Evolutionary conservation across 2,797 vertebrate genomes (phyloP).

Genomic region (Myotis planiceps): DNA sequence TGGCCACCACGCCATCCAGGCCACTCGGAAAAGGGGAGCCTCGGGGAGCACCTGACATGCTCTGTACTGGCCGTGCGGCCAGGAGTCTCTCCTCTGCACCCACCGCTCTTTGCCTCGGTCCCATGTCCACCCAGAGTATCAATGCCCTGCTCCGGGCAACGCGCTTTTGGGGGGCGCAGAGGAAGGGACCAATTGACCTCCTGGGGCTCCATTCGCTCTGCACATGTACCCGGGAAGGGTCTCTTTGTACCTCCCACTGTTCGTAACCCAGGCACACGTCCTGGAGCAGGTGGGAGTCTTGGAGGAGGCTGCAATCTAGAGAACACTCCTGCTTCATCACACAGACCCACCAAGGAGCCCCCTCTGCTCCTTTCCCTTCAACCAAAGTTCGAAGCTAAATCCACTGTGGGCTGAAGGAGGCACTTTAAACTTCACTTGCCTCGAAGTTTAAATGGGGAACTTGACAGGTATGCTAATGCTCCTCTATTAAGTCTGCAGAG

Average conservation of each 20-base stretch:
- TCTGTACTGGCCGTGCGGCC: accelerated
- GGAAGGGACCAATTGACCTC: background rate
- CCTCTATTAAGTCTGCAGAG: constrained; percentile 65
- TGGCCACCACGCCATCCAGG: background rate
- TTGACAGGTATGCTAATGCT: constrained; percentile 67
- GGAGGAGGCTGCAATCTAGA: background rate
- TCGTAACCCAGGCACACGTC: background rate
- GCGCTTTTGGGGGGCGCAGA: background rate
- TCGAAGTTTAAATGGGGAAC: constrained; percentile 68
- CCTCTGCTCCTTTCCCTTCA: background rate
- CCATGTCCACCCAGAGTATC: too few species aligned
- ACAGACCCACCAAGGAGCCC: background rate
- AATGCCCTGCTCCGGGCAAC: background rate
- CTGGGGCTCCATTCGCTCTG: background rate
- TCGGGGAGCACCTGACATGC: background rate
- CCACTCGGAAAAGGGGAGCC: background rate
- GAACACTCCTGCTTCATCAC: constrained; percentile 2
- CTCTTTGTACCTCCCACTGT: background rate
- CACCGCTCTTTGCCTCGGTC: background rate
- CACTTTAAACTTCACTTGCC: constrained; percentile 40
- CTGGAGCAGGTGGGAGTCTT: background rate
- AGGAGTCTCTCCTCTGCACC: accelerated
- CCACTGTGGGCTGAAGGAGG: constrained; percentile 60
- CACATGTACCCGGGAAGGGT: background rate
- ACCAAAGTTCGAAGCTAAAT: constrained; percentile 62